Evolutionary conservation across 2,113 vertebrate genomes (phyloP), one percentile per base, ranked within the genome.

Genomic region (Poecile atricapillus): DNA sequence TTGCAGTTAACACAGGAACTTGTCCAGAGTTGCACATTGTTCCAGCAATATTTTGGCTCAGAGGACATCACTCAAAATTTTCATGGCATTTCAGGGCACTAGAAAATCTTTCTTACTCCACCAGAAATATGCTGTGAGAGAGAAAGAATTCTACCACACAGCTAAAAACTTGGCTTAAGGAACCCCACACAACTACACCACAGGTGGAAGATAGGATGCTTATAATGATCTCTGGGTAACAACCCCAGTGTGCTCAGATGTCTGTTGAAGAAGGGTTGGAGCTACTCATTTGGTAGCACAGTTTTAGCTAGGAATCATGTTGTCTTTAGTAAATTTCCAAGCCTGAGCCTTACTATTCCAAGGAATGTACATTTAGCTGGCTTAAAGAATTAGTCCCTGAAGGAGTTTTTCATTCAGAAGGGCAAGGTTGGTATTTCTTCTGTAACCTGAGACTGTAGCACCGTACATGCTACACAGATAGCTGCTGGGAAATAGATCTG

Each of bases 171-270:
- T 55, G 39, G 17, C 15, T 62, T 67, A 33, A 19, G 46, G 25
- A 94, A 21, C 25, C 31, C 22, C 12, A 53, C 14, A 18, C 13
- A 63, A 8, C 37, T 49, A 53, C 46, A 43, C 11, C 52, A 41
- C 11, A 30, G 30, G 4, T 20, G 11, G 68, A 77, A n/a, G 18
- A 31, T 41, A 60, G 22, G 13, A 39, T 74, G n/a, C 50, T 73
- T 8, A 11, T 49, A 37, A 37, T 24, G 20, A 50, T 37, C 20
- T 76, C 58, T 41, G n/a, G 19, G 7, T 76, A n/a, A 19, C 19
- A 77, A 58, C 35, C 3, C 0, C 41, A 43, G 37, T 0, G 8
- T 0, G 3, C 37, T 62, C 25, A 46, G 53, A 17, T 2, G 1
- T 43, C 60, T 64, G 37, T 33, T 37, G 71, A 73, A 68, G 46